Evolutionary conservation across 1,140 invertebrate genomes (phyloP).

Genomic region (Anastrepha obliqua): DNA sequence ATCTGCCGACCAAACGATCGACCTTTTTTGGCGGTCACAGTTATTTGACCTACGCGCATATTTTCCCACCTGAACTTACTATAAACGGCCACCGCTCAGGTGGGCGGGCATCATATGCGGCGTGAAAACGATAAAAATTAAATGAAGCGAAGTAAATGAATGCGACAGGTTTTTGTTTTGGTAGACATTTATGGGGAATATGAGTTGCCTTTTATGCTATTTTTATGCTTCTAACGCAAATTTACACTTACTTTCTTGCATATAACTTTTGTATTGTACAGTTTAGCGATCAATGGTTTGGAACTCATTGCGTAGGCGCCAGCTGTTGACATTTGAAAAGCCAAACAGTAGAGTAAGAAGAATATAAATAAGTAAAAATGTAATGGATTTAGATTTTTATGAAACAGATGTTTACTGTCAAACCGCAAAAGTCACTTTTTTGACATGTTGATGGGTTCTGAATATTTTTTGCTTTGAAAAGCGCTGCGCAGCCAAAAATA

Average conservation of each 20-base stretch:
- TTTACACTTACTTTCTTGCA: neutral
- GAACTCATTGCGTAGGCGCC: neutral
- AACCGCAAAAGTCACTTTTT: neutral
- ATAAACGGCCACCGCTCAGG: neutral
- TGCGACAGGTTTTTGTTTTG: slow-evolving; percentile 10
- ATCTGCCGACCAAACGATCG: neutral
- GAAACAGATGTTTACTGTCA: slow-evolving; percentile 9
- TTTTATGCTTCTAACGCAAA: neutral
- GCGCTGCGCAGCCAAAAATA: neutral
- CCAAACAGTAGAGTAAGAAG: neutral
- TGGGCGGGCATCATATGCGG: neutral
- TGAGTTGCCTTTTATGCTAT: slow-evolving; percentile 17
- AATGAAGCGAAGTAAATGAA: slow-evolving; percentile 29
- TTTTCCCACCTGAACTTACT: neutral
- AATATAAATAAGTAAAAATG: neutral
- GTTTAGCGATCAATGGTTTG: neutral
- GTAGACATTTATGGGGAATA: neutral
- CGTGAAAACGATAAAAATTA: slow-evolving; percentile 36
- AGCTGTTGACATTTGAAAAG: neutral
- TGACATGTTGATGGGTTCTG: neutral
- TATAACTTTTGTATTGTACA: neutral
- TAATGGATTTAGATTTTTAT: neutral
- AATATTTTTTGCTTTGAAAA: neutral
- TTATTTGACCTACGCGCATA: slow-evolving; percentile 31
- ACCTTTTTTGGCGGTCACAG: slow-evolving; percentile 9